Conservation (phyloP, 1,140 invertebrate species). For the Heliconius nattereri region DNA sequence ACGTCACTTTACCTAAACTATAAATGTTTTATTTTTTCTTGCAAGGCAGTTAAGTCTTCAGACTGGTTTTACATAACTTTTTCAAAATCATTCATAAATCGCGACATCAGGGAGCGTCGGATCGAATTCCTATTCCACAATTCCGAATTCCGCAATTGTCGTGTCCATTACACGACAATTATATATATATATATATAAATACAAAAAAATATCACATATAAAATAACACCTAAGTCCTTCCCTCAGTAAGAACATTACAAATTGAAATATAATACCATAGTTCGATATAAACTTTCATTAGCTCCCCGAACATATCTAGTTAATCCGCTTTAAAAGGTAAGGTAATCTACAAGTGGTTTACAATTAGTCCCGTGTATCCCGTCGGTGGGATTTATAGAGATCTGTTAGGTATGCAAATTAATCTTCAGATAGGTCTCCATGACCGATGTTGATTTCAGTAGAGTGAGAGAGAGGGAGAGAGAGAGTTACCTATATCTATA, state of each 20-base stretch:
- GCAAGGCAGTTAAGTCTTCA: too few species aligned
- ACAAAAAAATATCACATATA: neutral
- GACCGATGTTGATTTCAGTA: constrained; percentile 65
- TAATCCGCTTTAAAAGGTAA: constrained; percentile 41
- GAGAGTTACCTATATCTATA: constrained; percentile 16
- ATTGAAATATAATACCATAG: constrained; percentile 9
- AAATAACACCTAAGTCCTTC: neutral
- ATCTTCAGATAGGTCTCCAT: constrained; percentile 56
- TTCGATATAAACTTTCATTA: constrained; percentile 30
- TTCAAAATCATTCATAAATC: too few species aligned
- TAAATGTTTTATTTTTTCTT: too few species aligned
- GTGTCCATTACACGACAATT: too few species aligned
- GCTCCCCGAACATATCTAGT: constrained; percentile 28
- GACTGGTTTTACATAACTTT: too few species aligned
- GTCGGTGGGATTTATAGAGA: constrained; percentile 61
- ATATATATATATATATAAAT: too few species aligned
- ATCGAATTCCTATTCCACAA: too few species aligned
- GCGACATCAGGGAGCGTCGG: too few species aligned
- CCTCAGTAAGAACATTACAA: neutral
- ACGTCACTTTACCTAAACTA: too few species aligned
- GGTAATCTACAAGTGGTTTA: constrained; percentile 48
- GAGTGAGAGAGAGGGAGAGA: constrained; percentile 27
- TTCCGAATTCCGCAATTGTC: too few species aligned
- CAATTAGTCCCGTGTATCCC: constrained; percentile 55
- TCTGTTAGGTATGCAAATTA: constrained; percentile 66